These are phyloP conservation scores for Apantesis nais DNA, from an alignment of 2,888 invertebrate species.

Conservation along the genomic window DNA sequence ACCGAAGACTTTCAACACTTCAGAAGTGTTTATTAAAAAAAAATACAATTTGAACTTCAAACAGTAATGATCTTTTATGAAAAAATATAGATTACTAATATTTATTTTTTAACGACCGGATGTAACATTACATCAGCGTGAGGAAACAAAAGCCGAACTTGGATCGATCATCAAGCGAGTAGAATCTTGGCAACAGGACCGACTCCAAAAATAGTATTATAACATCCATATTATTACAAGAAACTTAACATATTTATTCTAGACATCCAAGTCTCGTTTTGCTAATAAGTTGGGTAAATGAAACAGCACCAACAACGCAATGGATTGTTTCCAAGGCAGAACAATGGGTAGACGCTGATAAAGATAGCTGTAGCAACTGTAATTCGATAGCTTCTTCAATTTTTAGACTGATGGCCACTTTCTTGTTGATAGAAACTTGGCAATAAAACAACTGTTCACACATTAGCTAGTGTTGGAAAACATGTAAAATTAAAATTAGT, in stretches of 20 bases:
- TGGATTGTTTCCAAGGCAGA: constrained; percentile 31
- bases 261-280: constrained; percentile 14
- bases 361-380: constrained; percentile 36
- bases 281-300: constrained; percentile 12
- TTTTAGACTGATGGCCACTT: constrained; percentile 28
- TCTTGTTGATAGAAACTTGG: constrained; percentile 46
- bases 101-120: constrained; percentile 47
- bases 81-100: background rate
- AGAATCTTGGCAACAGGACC: constrained; percentile 65
- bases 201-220: constrained; percentile 60
- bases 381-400: constrained; percentile 37
- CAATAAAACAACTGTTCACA: constrained; percentile 33
- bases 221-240: constrained; percentile 50
- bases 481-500: background rate
- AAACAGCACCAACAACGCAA: constrained; percentile 17
- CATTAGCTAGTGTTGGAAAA: constrained; percentile 10
- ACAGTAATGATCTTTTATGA: constrained; percentile 22
- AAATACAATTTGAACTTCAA: constrained; percentile 7
- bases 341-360: constrained; percentile 9
- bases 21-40: background rate
- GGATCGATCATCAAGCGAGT: constrained; percentile 65
- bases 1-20: background rate
- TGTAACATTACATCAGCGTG: constrained; percentile 45
- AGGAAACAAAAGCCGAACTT: constrained; percentile 62
- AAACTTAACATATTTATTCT: constrained; percentile 24